A percentile compares a stretch with the other conserved stretches of the same genome.
phyloP scores from a whole-genome alignment of 2,797 vertebrate genomes.

The Podarcis lilfordi region DNA sequence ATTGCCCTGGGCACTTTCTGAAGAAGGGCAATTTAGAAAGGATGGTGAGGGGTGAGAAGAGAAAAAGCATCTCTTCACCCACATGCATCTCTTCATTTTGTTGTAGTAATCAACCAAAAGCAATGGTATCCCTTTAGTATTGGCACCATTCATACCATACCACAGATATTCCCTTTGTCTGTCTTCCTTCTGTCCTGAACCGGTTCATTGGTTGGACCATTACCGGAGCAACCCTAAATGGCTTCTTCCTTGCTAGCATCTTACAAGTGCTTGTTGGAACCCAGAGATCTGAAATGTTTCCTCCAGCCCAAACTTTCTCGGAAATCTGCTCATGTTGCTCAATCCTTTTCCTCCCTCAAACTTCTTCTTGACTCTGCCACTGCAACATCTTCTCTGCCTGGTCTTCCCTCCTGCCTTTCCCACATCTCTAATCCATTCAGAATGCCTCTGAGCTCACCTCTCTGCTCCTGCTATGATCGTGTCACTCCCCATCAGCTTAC shows the following conservation, averaged over 20 bases:
- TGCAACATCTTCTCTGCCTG: not conserved
- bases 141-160: not conserved
- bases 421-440: not conserved
- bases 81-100: not conserved
- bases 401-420: not conserved
- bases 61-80: too few species aligned
- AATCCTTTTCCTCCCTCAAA: not conserved
- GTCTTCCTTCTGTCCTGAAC: rapidly evolving
- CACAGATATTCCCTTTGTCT: rapidly evolving
- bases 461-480: not conserved
- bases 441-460: not conserved
- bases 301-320: not conserved
- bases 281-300: not conserved
- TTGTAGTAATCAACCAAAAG: too few species aligned
- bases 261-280: not conserved
- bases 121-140: too few species aligned
- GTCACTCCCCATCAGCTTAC: not conserved
- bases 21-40: too few species aligned
- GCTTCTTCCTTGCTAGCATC: too few species aligned
- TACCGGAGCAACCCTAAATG: not conserved
- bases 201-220: not conserved
- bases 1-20: too few species aligned
- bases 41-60: too few species aligned
- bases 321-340: not conserved
- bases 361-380: not conserved